phyloP scores from a whole-genome alignment of 2,888 invertebrate genomes.

The Melieria picta region DNA sequence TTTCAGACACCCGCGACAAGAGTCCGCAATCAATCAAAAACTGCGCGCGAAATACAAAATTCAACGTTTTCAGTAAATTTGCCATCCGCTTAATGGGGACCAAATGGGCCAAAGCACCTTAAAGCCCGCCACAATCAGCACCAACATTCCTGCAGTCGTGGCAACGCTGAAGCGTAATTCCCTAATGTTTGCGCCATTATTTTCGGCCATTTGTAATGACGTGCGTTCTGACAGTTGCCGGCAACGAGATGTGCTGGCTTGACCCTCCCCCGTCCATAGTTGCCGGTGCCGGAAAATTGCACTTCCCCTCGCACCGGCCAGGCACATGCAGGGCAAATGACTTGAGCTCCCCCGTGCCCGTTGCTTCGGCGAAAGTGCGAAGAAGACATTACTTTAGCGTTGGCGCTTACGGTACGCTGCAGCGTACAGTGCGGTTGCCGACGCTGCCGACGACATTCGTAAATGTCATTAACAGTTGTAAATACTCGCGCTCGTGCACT shows the following conservation, averaged over 20 bases:
- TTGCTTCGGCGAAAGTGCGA: not conserved
- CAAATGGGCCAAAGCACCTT: not conserved
- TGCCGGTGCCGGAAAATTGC: constrained; percentile 17
- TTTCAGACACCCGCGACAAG: not conserved
- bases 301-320: not conserved
- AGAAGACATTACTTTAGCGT: constrained; percentile 28
- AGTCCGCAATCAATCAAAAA: constrained; percentile 26
- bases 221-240: constrained; percentile 20
- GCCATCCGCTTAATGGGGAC: not conserved
- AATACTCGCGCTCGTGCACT: not conserved
- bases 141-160: not conserved
- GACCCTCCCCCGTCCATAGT: no score
- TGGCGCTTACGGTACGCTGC: not conserved
- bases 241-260: not conserved
- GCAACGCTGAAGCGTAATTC: constrained; percentile 4
- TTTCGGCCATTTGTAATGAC: constrained; percentile 31
- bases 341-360: not conserved
- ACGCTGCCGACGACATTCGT: constrained; percentile 52
- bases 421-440: constrained; percentile 14
- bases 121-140: constrained; percentile 7
- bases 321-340: constrained; percentile 8
- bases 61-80: not conserved
- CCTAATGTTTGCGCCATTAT: constrained; percentile 34
- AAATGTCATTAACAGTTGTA: constrained; percentile 58
- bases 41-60: constrained; percentile 9